Evolutionary conservation across 2,888 invertebrate species (phyloP).

Genomic region (Mythimna pallens): DNA sequence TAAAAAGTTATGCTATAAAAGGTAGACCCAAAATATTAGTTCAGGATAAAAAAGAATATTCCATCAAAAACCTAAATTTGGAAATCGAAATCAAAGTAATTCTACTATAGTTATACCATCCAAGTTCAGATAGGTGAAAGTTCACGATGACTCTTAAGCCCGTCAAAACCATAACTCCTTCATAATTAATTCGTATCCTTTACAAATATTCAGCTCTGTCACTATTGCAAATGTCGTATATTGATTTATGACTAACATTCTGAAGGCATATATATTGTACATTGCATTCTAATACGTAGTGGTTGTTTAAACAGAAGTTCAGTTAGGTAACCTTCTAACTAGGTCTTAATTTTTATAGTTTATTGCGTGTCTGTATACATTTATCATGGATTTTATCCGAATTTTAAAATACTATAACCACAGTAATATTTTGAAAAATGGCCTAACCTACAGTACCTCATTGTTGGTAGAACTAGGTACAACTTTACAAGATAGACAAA

Average conservation of each 20-base stretch:
- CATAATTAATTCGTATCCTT: slow-evolving; percentile 19
- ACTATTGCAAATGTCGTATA: slow-evolving; percentile 46
- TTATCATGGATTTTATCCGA: not conserved
- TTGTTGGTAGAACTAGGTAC: not conserved
- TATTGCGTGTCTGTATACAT: not conserved
- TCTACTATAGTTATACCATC: not conserved
- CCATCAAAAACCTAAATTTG: not conserved
- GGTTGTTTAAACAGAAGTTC: slow-evolving; percentile 30
- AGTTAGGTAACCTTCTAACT: not conserved
- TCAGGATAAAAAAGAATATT: not conserved
- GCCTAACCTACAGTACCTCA: not conserved
- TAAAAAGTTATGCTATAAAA: no score
- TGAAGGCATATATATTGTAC: slow-evolving; percentile 29
- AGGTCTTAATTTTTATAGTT: no score
- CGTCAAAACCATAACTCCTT: not conserved
- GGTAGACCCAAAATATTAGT: not conserved
- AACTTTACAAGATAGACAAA: not conserved
- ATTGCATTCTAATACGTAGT: slow-evolving; percentile 43
- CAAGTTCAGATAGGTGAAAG: not conserved
- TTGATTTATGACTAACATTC: slow-evolving; percentile 50
- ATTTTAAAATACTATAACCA: not conserved
- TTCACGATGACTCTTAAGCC: not conserved
- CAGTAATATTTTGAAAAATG: not conserved
- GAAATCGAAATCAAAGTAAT: not conserved
- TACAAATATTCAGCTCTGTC: slow-evolving; percentile 23